A percentile compares a stretch with the other conserved stretches of the same genome.
Evolutionary conservation across 23 tunicate genomes (phyloP).

Genomic region (Clavelina lepadiformis): DNA sequence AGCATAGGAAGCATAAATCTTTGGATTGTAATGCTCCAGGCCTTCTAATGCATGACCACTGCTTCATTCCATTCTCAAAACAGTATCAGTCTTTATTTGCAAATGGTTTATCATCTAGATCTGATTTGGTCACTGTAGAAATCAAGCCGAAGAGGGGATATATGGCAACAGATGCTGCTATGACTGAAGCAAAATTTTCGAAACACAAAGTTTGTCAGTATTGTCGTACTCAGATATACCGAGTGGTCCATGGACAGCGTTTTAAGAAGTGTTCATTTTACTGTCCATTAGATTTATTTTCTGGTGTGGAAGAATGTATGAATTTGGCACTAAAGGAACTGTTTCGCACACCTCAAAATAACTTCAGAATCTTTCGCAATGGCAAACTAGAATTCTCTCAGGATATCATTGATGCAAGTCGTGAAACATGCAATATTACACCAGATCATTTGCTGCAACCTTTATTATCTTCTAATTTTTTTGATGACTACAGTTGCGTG

Average conservation of each 20-base stretch:
- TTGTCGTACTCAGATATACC: conserved; percentile 39
- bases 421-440: too few relatives aligned
- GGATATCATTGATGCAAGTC: conserved; percentile 20
- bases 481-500: too few relatives aligned
- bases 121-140: conserved; percentile 37
- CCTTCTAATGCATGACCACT: conserved; percentile 47
- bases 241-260: conserved; percentile 12
- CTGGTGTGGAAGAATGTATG: conserved; percentile 39
- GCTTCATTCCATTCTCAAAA: conserved; percentile 9
- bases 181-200: background rate
- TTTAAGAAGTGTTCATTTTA: conserved; percentile 11
- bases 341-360: conserved; percentile 42
- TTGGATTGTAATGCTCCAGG: conserved; percentile 1
- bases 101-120: background rate
- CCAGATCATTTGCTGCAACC: conserved; percentile 1
- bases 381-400: conserved; percentile 40
- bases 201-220: conserved; percentile 37
- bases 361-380: conserved; percentile 46
- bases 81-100: background rate
- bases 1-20: conserved; percentile 34
- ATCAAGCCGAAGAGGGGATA: conserved; percentile 56
- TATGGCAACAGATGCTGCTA: background rate
- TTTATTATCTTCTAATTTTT: background rate
- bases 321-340: conserved; percentile 29
- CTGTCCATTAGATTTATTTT: conserved; percentile 76